Percentiles rank a stretch among this genome's conserved stretches.
These are phyloP conservation scores for Manacus vitellinus DNA, from an alignment of 2,113 vertebrate species.

Conservation along the genomic window DNA sequence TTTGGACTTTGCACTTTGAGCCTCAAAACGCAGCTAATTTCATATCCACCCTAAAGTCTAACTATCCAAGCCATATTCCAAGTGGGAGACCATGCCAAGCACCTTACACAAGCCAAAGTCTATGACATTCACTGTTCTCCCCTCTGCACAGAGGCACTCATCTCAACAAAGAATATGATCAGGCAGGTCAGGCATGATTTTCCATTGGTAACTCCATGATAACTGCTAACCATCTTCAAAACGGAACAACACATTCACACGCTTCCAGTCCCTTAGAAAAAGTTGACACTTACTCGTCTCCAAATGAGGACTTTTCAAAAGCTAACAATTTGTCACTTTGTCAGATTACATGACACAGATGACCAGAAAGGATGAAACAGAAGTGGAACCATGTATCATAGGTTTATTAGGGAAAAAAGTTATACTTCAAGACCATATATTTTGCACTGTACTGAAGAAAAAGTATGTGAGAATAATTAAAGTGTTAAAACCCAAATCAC, in stretches of 20 bases:
- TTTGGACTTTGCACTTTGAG: neutral
- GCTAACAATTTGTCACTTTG: neutral
- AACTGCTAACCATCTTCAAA: neutral
- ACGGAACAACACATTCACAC: neutral
- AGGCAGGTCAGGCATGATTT: neutral
- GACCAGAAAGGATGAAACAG: neutral
- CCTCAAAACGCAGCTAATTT: neutral
- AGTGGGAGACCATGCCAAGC: neutral
- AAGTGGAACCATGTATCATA: conserved; percentile 16
- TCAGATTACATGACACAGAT: neutral
- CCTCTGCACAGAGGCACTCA: neutral
- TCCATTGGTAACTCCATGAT: neutral
- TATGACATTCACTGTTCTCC: neutral
- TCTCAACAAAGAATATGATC: neutral
- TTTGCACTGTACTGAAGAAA: conserved; percentile 5
- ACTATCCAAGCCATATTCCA: neutral
- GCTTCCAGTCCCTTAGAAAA: neutral
- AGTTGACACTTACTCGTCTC: neutral
- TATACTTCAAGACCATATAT: conserved; percentile 17
- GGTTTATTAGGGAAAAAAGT: conserved; percentile 19
- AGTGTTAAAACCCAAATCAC: neutral
- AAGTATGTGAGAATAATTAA: conserved; percentile 15
- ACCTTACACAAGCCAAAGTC: neutral
- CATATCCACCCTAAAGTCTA: neutral
- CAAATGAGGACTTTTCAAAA: neutral